Conservation (phyloP, 2,113 vertebrate species). For the Condylura cristata region DNA sequence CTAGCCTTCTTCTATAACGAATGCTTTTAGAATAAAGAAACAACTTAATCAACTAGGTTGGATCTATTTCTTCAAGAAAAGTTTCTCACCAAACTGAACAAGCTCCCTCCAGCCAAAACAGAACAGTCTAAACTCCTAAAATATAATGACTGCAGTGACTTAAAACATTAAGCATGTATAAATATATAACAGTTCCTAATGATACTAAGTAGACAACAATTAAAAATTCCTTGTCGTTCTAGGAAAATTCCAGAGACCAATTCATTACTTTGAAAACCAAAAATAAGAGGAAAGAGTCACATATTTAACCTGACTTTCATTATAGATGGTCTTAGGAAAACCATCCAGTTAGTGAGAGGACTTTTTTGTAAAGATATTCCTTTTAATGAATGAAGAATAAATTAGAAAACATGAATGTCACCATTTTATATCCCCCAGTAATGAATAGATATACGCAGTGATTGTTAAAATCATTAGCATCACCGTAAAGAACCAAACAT, state of each 20-base stretch:
- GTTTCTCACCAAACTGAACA: neutral
- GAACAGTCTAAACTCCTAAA: neutral
- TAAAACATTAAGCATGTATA: neutral
- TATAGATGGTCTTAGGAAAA: conserved; percentile 41
- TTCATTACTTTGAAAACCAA: conserved; percentile 27
- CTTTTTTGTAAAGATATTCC: neutral
- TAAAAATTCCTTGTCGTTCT: neutral
- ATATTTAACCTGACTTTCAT: neutral
- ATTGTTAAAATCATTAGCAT: neutral
- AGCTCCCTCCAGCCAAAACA: neutral
- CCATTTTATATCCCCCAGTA: neutral
- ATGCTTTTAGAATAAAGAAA: neutral
- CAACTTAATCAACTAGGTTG: neutral
- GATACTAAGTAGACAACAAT: neutral
- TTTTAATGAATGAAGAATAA: neutral
- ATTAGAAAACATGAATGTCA: neutral
- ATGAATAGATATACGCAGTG: neutral
- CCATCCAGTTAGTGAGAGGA: neutral
- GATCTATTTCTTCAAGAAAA: conserved; percentile 12
- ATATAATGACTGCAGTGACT: neutral
- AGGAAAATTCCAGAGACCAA: neutral
- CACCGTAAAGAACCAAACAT: neutral
- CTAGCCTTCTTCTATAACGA: neutral
- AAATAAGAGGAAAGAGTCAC: neutral
- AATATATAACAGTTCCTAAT: neutral